These are phyloP conservation scores for Megalurothrips usitatus DNA, from an alignment of 2,888 invertebrate species.

Conservation along the genomic window DNA sequence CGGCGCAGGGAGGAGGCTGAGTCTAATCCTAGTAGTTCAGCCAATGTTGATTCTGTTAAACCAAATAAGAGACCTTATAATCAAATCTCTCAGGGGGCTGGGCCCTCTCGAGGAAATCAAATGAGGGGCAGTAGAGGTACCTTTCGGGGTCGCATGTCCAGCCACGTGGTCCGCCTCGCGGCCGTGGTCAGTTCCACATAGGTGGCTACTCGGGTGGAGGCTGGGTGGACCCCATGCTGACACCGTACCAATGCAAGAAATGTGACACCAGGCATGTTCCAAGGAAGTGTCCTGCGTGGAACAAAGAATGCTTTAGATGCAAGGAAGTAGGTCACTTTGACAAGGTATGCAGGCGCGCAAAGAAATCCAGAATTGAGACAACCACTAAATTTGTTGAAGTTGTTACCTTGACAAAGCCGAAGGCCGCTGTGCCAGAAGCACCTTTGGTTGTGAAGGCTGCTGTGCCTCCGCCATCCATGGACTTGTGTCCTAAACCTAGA, in stretches of 20 bases:
- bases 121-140: too few relatives aligned
- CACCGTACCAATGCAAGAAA: neutral
- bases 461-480: too few relatives aligned
- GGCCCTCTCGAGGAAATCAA: too few relatives aligned
- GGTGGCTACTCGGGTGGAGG: neutral
- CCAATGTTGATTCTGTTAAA: too few relatives aligned
- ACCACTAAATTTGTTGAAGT: neutral
- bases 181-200: neutral
- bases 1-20: too few relatives aligned
- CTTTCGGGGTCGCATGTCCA: neutral
- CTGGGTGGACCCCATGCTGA: neutral
- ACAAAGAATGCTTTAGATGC: neutral
- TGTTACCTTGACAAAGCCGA: neutral
- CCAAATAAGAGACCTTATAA: too few relatives aligned
- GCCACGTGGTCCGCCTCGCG: neutral
- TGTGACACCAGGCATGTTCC: neutral
- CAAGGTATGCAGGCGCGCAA: neutral
- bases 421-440: neutral
- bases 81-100: too few relatives aligned
- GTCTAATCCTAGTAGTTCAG: too few relatives aligned
- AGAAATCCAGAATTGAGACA: neutral
- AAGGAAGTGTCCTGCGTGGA: neutral
- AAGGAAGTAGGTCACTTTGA: neutral
- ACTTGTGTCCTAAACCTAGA: too few relatives aligned
- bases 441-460: neutral